phyloP scores from a whole-genome alignment of 2,797 vertebrate genomes.

The Gambelia wislizenii region DNA sequence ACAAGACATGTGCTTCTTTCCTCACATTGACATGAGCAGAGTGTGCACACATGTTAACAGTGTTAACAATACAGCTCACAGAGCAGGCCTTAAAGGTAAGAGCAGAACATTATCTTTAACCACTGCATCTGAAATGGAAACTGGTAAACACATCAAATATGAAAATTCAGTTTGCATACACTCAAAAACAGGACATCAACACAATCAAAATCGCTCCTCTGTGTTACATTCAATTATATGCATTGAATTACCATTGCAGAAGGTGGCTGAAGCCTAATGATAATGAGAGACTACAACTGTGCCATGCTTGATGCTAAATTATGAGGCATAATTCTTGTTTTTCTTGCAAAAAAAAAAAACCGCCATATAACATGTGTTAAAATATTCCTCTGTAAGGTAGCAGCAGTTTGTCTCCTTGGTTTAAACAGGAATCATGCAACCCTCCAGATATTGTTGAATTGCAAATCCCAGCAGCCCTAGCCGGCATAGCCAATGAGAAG shows the following conservation, averaged over 20 bases:
- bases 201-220: slow-evolving; percentile 36
- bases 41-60: no score
- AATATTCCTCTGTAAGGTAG: slow-evolving; percentile 51
- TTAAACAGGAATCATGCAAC: no score
- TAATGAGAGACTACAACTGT: slow-evolving; percentile 17
- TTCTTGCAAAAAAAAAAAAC: slow-evolving; percentile 52
- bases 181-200: slow-evolving; percentile 15
- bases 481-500: no score
- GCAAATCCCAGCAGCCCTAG: no score
- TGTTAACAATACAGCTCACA: not conserved
- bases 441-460: no score
- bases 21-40: not conserved
- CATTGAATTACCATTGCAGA: slow-evolving; percentile 35
- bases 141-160: slow-evolving; percentile 12
- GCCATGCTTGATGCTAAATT: slow-evolving; percentile 14
- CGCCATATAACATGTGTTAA: slow-evolving; percentile 38
- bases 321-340: slow-evolving; percentile 25
- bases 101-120: slow-evolving; percentile 6
- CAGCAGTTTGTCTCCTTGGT: slow-evolving; percentile 46
- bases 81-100: not conserved
- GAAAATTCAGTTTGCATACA: slow-evolving; percentile 25
- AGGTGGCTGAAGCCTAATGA: slow-evolving; percentile 52
- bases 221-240: not conserved
- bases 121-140: slow-evolving; percentile 13
- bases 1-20: not conserved